Evolutionary conservation across 2,888 invertebrate genomes (phyloP).

Genomic region (Macrophya annulata): DNA sequence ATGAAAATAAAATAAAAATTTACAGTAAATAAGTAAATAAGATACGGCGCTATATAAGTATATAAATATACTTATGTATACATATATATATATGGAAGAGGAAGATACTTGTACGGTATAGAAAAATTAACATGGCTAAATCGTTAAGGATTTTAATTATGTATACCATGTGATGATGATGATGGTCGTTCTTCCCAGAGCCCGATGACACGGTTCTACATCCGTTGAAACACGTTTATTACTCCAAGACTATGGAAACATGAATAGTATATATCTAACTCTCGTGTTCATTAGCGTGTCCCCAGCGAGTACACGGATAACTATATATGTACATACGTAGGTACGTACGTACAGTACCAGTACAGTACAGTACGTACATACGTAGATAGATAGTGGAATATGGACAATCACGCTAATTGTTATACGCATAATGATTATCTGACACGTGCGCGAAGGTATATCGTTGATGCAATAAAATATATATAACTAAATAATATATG

Average conservation of each 20-base stretch:
- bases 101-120: neutral
- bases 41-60: neutral
- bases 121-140: constrained; percentile 45
- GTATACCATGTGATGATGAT: constrained; percentile 29
- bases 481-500: constrained; percentile 13
- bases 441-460: constrained; percentile 38
- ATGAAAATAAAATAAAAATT: neutral
- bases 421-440: neutral
- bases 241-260: constrained; percentile 5
- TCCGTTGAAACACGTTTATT: constrained; percentile 41
- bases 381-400: constrained; percentile 17
- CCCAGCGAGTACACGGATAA: neutral
- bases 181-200: constrained; percentile 16
- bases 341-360: neutral
- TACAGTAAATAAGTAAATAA: neutral
- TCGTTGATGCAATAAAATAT: constrained; percentile 8
- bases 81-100: neutral
- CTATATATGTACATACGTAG: neutral
- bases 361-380: neutral
- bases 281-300: constrained; percentile 44
- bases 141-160: constrained; percentile 51
- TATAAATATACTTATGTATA: neutral
- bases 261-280: neutral
- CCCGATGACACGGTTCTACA: constrained; percentile 50
- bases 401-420: constrained; percentile 50